Evolutionary conservation across 1,140 invertebrate genomes (phyloP).

Genomic region (Panagrolaimus sp.): DNA sequence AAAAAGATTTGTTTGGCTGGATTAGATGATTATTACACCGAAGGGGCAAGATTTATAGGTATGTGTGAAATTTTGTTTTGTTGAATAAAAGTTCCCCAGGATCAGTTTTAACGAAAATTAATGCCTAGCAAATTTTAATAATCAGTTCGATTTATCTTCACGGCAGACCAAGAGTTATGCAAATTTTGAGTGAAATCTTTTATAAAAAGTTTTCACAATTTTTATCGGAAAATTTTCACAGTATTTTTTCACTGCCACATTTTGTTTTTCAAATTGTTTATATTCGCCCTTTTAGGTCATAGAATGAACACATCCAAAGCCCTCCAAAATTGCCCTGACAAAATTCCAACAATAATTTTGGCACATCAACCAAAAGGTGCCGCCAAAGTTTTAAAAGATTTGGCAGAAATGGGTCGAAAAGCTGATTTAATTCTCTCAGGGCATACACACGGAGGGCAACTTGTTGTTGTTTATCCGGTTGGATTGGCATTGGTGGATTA

Average conservation of each 20-base stretch:
- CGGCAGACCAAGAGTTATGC: no score
- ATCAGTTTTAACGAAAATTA: no score
- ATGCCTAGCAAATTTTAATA: no score
- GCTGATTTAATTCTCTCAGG: constrained; percentile 35
- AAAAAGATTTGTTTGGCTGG: constrained; percentile 10
- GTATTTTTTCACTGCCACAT: no score
- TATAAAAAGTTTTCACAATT: no score
- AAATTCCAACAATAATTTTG: constrained; percentile 28
- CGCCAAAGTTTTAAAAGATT: constrained; percentile 30
- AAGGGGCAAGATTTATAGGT: neutral
- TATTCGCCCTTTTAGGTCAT: constrained; percentile 36
- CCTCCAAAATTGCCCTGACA: constrained; percentile 29
- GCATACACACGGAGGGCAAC: constrained; percentile 34
- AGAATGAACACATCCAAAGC: constrained; percentile 37
- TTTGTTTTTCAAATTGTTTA: no score
- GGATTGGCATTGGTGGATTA: constrained; percentile 30
- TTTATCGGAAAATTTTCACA: no score
- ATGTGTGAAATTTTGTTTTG: no score
- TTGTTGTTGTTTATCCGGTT: constrained; percentile 36
- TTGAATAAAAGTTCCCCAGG: no score
- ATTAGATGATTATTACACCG: constrained; percentile 24
- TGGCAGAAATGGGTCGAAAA: neutral
- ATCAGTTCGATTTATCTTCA: no score
- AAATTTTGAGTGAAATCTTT: no score
- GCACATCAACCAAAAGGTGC: constrained; percentile 48